phyloP scores from a whole-genome alignment of 2,797 vertebrate genomes.

The Gobionotothen gibberifrons region DNA sequence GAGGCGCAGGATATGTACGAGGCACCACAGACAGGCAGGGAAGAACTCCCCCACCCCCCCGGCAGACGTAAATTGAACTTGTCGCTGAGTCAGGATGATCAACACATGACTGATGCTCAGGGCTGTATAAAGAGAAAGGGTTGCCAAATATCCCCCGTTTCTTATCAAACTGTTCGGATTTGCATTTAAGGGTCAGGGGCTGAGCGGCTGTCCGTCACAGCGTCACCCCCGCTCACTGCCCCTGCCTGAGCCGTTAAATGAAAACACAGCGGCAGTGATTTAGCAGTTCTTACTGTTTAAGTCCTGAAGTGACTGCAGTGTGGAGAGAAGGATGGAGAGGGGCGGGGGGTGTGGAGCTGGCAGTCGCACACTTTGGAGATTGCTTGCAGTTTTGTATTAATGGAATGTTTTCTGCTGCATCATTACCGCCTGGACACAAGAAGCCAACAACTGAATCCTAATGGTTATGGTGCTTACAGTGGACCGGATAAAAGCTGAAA shows the following conservation, averaged over 20 bases:
- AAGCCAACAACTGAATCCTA: constrained; percentile 53
- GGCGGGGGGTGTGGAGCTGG: constrained; percentile 28
- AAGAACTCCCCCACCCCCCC: constrained; percentile 32
- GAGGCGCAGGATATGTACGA: constrained; percentile 27
- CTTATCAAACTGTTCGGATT: constrained; percentile 36
- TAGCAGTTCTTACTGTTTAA: constrained; percentile 63
- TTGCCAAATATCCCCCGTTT: constrained; percentile 9
- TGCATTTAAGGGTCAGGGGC: constrained; percentile 35
- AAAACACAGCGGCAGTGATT: constrained; percentile 64
- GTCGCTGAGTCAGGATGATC: constrained; percentile 44
- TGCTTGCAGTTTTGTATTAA: constrained; percentile 65
- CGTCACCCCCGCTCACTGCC: constrained; percentile 42
- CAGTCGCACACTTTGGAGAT: constrained; percentile 50
- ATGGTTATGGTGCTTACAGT: constrained; percentile 37
- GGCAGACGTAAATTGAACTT: constrained; percentile 29
- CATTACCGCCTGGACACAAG: constrained; percentile 60
- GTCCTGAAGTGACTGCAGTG: constrained; percentile 53
- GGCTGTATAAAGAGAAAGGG: constrained; percentile 5
- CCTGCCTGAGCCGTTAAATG: constrained; percentile 37
- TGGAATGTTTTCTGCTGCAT: constrained; percentile 66
- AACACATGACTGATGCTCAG: constrained; percentile 21
- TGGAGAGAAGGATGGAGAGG: constrained; percentile 3
- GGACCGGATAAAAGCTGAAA: constrained; percentile 39
- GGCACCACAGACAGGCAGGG: neutral
- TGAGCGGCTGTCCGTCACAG: constrained; percentile 55